Conservation (phyloP, 2,797 vertebrate species). For the Hypotaenidia philippensis region DNA sequence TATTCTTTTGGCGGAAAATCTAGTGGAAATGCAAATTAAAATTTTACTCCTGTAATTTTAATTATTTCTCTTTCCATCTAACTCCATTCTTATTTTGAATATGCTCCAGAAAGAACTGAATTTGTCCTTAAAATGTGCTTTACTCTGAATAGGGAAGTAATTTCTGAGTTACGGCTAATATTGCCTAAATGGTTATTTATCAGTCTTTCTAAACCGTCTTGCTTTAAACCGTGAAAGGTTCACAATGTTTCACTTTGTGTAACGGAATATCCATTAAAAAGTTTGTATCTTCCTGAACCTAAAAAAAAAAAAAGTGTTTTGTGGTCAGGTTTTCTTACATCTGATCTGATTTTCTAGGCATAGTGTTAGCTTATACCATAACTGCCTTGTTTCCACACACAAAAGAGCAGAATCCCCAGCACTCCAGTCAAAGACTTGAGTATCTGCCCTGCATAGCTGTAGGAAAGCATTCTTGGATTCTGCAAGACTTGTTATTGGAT, state of each 20-base stretch:
- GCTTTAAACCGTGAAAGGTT: background rate
- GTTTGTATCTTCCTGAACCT: background rate
- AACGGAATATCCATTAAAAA: background rate
- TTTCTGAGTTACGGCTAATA: background rate
- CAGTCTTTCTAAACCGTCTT: background rate
- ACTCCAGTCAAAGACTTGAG: too few species aligned
- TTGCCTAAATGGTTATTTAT: background rate
- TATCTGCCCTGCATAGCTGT: too few species aligned
- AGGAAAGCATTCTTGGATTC: too few species aligned
- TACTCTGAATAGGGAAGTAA: background rate
- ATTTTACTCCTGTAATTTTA: background rate
- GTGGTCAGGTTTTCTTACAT: background rate
- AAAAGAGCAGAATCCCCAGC: too few species aligned
- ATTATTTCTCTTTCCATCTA: background rate
- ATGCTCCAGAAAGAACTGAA: background rate
- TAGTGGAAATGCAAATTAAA: background rate
- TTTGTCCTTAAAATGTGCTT: background rate
- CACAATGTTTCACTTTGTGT: background rate
- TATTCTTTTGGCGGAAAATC: background rate
- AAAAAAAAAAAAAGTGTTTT: background rate
- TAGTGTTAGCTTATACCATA: background rate
- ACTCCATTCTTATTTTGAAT: background rate
- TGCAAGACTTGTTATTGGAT: too few species aligned
- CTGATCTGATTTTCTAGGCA: background rate
- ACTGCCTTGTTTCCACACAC: background rate